Percentiles rank a stretch among this genome's conserved stretches.
phyloP scores from a whole-genome alignment of 37 sponge, comb jelly and placozoan genomes.

The Crambe crambe region DNA sequence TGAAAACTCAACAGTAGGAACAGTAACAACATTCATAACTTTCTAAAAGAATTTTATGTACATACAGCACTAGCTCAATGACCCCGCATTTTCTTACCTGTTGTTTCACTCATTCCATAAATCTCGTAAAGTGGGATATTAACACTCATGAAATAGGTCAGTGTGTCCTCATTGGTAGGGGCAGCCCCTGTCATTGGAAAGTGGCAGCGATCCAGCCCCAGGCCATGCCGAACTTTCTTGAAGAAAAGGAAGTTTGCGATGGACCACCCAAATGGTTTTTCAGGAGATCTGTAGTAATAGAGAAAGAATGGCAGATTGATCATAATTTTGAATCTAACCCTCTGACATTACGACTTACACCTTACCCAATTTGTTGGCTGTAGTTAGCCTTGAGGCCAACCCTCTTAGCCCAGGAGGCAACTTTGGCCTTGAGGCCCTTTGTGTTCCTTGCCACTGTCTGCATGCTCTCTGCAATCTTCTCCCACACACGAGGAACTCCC shows the following conservation, averaged over 20 bases:
- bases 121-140: constrained; percentile 88
- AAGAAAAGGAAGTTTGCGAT: constrained; percentile 65
- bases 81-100: too few relatives aligned
- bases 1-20: too few relatives aligned
- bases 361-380: constrained; percentile 59
- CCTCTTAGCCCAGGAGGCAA: constrained; percentile 80
- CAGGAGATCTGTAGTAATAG: neutral
- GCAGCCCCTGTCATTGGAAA: constrained; percentile 90
- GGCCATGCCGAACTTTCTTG: constrained; percentile 52
- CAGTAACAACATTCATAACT: neutral
- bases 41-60: too few relatives aligned
- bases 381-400: constrained; percentile 76
- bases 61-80: too few relatives aligned
- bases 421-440: constrained; percentile 58
- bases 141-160: constrained; percentile 88
- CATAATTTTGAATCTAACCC: neutral
- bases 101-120: constrained; percentile 94
- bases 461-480: constrained; percentile 79
- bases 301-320: neutral
- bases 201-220: constrained; percentile 83
- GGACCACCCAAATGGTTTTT: constrained; percentile 63
- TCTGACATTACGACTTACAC: neutral
- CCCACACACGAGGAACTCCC: constrained; percentile 95
- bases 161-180: constrained; percentile 81
- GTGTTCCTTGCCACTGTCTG: constrained; percentile 44